Evolutionary conservation across 2,797 vertebrate species (phyloP).

Genomic region (Myotis daubentonii): DNA sequence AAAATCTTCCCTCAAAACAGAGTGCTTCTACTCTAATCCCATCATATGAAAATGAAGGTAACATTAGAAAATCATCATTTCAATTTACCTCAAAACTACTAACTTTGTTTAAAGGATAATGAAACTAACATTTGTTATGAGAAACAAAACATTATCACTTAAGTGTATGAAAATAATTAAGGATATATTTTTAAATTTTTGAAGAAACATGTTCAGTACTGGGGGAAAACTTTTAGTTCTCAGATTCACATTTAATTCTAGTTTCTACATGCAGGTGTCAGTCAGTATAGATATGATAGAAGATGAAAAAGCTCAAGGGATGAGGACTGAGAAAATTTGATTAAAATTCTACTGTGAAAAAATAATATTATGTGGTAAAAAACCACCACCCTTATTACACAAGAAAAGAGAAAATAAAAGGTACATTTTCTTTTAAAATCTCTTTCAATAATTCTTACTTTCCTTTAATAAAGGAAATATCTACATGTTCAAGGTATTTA

Average conservation of each 20-base stretch:
- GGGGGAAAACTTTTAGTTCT: background rate
- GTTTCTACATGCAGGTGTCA: background rate
- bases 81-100: constrained; percentile 28
- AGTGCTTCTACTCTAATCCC: background rate
- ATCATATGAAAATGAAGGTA: constrained; percentile 5
- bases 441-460: constrained; percentile 41
- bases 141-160: background rate
- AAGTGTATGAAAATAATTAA: constrained; percentile 11
- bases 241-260: background rate
- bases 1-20: constrained; percentile 30
- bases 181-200: constrained; percentile 14
- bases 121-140: constrained; percentile 1
- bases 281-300: background rate
- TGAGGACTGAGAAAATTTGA: background rate
- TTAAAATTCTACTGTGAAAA: constrained; percentile 17
- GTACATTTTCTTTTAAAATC: background rate
- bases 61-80: constrained; percentile 23
- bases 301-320: background rate
- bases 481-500: constrained; percentile 10
- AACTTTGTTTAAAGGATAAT: constrained; percentile 21
- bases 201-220: background rate
- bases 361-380: constrained; percentile 18
- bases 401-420: background rate
- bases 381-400: background rate
- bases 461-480: background rate